Evolutionary conservation across 2,113 vertebrate genomes (phyloP).

Genomic region (Archilochus colubris): DNA sequence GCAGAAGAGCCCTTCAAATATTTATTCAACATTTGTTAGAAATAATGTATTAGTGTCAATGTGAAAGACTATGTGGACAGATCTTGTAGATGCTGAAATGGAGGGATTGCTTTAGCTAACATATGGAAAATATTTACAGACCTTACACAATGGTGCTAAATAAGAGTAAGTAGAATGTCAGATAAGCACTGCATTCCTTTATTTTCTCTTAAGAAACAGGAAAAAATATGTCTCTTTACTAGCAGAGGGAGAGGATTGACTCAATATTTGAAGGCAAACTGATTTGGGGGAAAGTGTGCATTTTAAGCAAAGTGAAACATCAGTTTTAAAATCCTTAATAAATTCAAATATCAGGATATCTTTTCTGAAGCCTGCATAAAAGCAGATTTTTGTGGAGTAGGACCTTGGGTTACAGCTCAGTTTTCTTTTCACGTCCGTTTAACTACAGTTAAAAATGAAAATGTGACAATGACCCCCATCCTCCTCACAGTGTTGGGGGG

Average conservation of each 20-base stretch:
- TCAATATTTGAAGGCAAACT: not conserved
- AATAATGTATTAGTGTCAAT: not conserved
- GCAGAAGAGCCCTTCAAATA: not conserved
- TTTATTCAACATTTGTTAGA: not conserved
- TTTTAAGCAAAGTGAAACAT: not conserved
- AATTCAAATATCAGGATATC: not conserved
- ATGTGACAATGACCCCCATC: fast-evolving
- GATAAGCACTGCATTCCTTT: slow-evolving; percentile 54
- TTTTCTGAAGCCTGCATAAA: not conserved
- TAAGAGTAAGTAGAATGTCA: slow-evolving; percentile 50
- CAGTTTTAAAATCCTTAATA: not conserved
- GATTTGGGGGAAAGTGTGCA: slow-evolving; percentile 8
- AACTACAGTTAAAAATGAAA: not conserved
- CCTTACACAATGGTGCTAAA: slow-evolving; percentile 19
- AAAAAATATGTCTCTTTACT: not conserved
- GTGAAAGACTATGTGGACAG: not conserved
- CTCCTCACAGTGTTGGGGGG: fast-evolving
- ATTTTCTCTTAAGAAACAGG: slow-evolving; percentile 10
- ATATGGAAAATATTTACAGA: slow-evolving; percentile 57
- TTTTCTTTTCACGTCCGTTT: not conserved
- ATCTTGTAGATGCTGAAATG: not conserved
- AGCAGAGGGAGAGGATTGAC: not conserved
- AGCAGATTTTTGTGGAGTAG: not conserved
- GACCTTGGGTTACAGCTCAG: not conserved
- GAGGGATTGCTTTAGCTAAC: slow-evolving; percentile 41